Evolutionary conservation across 2,797 vertebrate species (phyloP), one percentile per base, ranked within the genome.

Genomic region (Nothura maculosa): DNA sequence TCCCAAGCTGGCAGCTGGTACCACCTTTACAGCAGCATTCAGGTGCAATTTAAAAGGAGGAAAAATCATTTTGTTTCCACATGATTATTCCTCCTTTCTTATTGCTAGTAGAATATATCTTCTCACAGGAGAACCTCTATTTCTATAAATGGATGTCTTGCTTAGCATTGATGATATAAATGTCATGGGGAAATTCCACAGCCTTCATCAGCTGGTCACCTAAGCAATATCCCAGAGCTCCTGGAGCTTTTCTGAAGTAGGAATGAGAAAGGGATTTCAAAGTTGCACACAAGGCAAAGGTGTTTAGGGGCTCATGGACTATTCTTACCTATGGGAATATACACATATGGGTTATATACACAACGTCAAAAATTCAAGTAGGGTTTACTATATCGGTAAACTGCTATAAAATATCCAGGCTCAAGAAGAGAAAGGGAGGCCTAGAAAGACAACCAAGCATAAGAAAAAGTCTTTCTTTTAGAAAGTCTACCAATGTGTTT

Each of bases 311-410:
- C 67, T 66, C 63, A 60, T 0, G 1, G 69, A 61, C 0, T 66
- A 5, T 77, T 67, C 91, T 73, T 89, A 43, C 74, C 77, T 70
- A 38, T 22, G 21, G 55, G 67, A 91, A 69, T 25, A 48, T 48
- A 48, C 47, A 48, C 24, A 48, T 48, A 25, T 48, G 30, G 64
- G 40, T 64, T 85, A 45, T 28, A 47, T 69, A 90, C 45, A 87
- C 42, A 76, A 79, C 78, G 83, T 91, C 84, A 91, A 92, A 95
- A 89, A 91, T 96, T 96, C 96, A 97, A 96, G 95, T 89, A 95
- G 74, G 60, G 69, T 85, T 83, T 84, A 74, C 74, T 73, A 38
- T 52, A n/a, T 68, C 81, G 69, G 88, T 93, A 94, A 80, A 78
- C 87, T 75, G 38, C 17, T 32, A 45, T 81, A 70, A 84, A 85